Base-by-base conservation (phyloP, 2,113 vertebrate genomes). In the Hyaena hyaena region DNA sequence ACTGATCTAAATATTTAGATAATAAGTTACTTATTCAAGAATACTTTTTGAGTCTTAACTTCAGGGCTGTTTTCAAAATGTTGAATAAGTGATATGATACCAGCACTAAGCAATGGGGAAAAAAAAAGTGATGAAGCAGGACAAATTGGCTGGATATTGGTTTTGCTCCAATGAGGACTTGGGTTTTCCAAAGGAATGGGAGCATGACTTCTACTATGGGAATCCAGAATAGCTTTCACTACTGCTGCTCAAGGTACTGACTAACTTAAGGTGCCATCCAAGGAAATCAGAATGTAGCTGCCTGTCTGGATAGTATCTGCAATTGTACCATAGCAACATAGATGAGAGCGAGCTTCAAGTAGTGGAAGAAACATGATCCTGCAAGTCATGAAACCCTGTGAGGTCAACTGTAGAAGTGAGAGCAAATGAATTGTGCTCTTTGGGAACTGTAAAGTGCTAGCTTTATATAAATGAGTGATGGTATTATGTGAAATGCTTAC, bases 401-500 rank as follows among this genome's bases (percentile, higher is more conserved):
- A 74, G 24, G 63, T 50, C 80, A 63, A 43, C 23, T 12, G 16
- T 14, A 45, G 87, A 58, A 48, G 39, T 61, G 69, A 92, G 33
- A 61, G 45, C 84, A 23, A 43, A 33, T 23, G 48, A 69, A 93
- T 61, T 90, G 17, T 82, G 31, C 66, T 28, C 39, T 80, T 69
- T 43, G 66, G 21, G 15, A 93, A 88, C 7, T 6, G 10, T 24
- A 50, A 88, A 58, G 68, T 55, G 7, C n/a, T 83, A n/a, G 65
- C 45, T 83, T 87, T 50, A 4, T 50, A 80, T 35, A 74, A 66
- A 79, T 0, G 0, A 26, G 23, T 28, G 15, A 53, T 10, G 26
- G 23, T 33, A 28, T 80, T 21, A 33, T 2, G 0, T 12, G 58
- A 81, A 87, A 61, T 24, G 6, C 99, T 99, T 99, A 99, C 99